These are phyloP conservation scores for Pogonognathellus flavescens DNA, from an alignment of 1,140 invertebrate genomes.

Conservation along the genomic window DNA sequence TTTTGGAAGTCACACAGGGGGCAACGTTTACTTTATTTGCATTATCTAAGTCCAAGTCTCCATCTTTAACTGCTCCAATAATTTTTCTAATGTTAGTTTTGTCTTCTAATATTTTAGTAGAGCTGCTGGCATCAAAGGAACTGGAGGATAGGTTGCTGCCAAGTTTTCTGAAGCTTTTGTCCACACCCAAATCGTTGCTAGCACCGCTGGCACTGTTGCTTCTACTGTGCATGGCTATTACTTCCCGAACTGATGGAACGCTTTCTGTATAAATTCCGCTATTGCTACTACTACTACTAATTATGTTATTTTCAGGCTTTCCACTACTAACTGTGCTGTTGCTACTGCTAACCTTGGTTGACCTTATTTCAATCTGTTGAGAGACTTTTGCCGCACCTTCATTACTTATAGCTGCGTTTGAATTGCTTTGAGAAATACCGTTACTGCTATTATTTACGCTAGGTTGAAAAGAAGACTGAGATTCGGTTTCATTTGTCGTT, in stretches of 20 bases:
- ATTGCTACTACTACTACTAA: not conserved
- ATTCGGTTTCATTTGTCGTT: not conserved
- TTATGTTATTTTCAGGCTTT: not conserved
- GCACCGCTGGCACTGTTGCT: constrained; percentile 2
- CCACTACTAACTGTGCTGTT: not conserved
- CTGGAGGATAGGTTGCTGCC: not conserved
- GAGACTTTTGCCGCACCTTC: no score
- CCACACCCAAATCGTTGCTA: not conserved
- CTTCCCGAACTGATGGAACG: constrained; percentile 21
- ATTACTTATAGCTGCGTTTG: no score
- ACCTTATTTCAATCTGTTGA: no score
- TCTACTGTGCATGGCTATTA: constrained; percentile 26
- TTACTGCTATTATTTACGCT: not conserved
- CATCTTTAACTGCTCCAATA: no score
- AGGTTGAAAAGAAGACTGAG: not conserved
- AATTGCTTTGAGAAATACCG: no score
- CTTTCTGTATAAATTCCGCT: not conserved
- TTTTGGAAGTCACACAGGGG: not conserved
- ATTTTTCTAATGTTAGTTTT: no score
- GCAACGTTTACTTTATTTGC: not conserved
- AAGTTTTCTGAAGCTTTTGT: constrained; percentile 21
- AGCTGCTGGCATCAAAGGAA: no score
- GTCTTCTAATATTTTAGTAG: no score
- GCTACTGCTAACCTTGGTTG: no score
- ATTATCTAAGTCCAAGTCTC: not conserved